Conservation (phyloP, 2,113 vertebrate genomes). For the Spilogale gracilis region DNA sequence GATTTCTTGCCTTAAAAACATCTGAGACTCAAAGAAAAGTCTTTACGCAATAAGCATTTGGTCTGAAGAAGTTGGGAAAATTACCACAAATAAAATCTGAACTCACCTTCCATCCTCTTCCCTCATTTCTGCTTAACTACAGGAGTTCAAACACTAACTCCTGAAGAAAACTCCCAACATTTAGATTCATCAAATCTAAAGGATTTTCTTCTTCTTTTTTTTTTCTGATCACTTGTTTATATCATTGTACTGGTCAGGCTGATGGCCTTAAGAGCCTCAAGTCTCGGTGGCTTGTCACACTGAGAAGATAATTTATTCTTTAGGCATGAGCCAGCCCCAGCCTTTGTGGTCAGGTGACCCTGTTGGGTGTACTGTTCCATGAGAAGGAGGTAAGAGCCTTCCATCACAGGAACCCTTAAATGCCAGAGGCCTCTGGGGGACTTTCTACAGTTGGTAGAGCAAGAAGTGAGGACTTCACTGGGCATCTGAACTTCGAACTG, state of each 20-base stretch:
- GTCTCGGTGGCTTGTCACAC: neutral
- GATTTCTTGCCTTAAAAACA: neutral
- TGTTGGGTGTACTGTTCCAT: neutral
- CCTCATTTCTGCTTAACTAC: neutral
- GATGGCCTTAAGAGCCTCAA: neutral
- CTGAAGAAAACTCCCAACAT: neutral
- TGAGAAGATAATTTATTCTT: neutral
- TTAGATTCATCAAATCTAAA: neutral
- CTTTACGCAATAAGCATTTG: neutral
- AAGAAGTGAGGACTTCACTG: neutral
- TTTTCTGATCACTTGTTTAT: neutral
- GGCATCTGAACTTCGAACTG: neutral
- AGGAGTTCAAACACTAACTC: neutral
- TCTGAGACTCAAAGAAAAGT: slow-evolving; percentile 23
- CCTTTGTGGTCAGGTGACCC: neutral
- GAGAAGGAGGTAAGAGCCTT: neutral
- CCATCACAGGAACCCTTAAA: too few relatives aligned
- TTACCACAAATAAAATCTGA: neutral
- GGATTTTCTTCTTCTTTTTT: neutral
- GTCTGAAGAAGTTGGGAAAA: neutral
- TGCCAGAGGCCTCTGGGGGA: neutral
- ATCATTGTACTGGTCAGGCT: neutral
- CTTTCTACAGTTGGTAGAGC: neutral
- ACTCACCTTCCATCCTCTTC: neutral
- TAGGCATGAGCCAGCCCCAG: neutral